Conservation (phyloP, 2,113 vertebrate species). For the Argyrosomus japonicus region DNA sequence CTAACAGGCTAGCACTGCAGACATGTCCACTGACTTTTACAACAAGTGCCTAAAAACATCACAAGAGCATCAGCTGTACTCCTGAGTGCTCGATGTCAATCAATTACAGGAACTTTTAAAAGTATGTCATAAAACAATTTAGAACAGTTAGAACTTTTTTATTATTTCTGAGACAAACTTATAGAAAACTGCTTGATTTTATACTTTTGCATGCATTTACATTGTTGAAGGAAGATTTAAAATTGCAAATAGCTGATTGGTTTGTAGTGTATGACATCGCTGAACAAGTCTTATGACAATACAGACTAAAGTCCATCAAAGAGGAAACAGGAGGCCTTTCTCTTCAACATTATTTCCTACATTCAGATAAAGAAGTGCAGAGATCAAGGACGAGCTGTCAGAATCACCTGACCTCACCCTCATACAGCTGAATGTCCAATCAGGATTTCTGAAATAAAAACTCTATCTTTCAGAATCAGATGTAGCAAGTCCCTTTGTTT, state of each 20-base stretch:
- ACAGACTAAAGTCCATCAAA: slow-evolving; percentile 33
- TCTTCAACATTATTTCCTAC: not conserved
- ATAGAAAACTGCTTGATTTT: not conserved
- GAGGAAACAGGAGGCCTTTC: not conserved
- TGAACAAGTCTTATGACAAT: not conserved
- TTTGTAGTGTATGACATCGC: not conserved
- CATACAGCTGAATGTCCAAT: not conserved
- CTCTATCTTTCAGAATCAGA: not conserved
- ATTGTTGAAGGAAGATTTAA: not conserved
- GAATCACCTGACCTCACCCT: slow-evolving; percentile 15
- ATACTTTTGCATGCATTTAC: not conserved
- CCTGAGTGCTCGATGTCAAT: not conserved
- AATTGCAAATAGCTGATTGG: not conserved
- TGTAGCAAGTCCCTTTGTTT: slow-evolving; percentile 25
- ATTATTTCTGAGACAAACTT: not conserved
- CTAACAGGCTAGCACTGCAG: not conserved
- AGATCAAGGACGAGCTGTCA: slow-evolving; percentile 12
- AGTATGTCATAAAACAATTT: not conserved
- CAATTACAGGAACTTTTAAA: not conserved
- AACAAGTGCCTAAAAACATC: not conserved
- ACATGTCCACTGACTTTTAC: not conserved
- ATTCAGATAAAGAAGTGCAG: slow-evolving; percentile 32
- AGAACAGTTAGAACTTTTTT: not conserved
- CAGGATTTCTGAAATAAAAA: not conserved
- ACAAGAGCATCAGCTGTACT: not conserved